A percentile compares a stretch with the other conserved stretches of the same genome.
Conservation (phyloP, 2,113 vertebrate genomes). For the Maccullochella peelii region DNA sequence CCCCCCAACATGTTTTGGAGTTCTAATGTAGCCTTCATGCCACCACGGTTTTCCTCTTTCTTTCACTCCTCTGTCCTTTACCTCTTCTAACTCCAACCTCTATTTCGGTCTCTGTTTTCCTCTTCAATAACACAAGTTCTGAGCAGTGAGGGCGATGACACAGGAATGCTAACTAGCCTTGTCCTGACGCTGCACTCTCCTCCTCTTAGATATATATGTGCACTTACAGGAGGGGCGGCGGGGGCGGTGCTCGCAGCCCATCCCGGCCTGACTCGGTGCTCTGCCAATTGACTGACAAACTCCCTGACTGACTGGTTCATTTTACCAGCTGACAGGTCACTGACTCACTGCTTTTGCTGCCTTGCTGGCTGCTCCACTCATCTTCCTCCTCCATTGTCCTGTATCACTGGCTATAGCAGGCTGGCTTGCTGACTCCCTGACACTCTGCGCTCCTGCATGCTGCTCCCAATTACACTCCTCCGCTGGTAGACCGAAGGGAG, state of each 20-base stretch:
- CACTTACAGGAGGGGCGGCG: slow-evolving; percentile 49
- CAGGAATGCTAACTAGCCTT: slow-evolving; percentile 74
- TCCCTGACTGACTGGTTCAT: slow-evolving; percentile 43
- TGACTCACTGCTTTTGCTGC: slow-evolving; percentile 16
- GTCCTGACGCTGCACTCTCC: slow-evolving; percentile 67
- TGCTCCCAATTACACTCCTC: slow-evolving; percentile 65
- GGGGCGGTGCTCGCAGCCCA: slow-evolving; percentile 22
- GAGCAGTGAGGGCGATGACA: slow-evolving; percentile 52
- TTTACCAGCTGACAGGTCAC: slow-evolving; percentile 43
- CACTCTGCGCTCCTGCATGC: slow-evolving; percentile 39
- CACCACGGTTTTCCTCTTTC: neutral
- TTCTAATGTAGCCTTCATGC: neutral
- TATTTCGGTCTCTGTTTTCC: slow-evolving; percentile 29
- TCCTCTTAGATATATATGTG: slow-evolving; percentile 57
- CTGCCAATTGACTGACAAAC: slow-evolving; percentile 44
- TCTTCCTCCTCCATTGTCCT: slow-evolving; percentile 19
- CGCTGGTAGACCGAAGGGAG: slow-evolving; percentile 20
- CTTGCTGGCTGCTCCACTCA: slow-evolving; percentile 43
- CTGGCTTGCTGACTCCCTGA: slow-evolving; percentile 38
- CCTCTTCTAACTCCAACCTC: slow-evolving; percentile 18
- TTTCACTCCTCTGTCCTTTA: slow-evolving; percentile 31
- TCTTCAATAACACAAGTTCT: slow-evolving; percentile 44
- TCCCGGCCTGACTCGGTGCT: slow-evolving; percentile 21
- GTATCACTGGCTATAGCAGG: slow-evolving; percentile 26
- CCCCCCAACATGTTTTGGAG: neutral